phyloP scores from a whole-genome alignment of 2,888 invertebrate genomes.

The Drepana falcataria region DNA sequence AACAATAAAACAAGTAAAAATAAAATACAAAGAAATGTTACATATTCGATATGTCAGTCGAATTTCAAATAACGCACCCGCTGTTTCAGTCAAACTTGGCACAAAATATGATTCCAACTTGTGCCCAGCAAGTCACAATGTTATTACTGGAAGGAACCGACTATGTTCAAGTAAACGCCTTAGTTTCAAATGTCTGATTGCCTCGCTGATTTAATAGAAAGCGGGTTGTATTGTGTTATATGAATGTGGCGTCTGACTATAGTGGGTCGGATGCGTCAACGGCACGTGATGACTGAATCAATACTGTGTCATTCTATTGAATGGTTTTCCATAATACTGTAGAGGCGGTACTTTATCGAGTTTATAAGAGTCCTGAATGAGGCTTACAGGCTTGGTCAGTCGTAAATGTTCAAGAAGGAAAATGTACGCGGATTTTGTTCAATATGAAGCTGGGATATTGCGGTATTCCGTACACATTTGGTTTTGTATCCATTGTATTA shows the following conservation, averaged over 20 bases:
- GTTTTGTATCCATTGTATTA: too few relatives aligned
- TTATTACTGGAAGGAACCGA: neutral
- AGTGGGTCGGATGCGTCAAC: slow-evolving; percentile 33
- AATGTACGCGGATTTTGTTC: too few relatives aligned
- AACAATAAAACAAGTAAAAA: too few relatives aligned
- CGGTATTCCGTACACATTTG: too few relatives aligned
- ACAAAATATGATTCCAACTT: neutral
- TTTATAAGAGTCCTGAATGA: neutral
- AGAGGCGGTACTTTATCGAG: slow-evolving; percentile 7
- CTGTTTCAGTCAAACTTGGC: neutral
- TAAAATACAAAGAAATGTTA: neutral
- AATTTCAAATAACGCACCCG: neutral
- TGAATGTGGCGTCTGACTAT: slow-evolving; percentile 26
- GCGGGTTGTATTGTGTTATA: slow-evolving; percentile 22
- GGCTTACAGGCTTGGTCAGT: neutral
- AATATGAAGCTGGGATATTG: too few relatives aligned
- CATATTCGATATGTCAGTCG: neutral
- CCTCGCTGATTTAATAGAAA: slow-evolving; percentile 1
- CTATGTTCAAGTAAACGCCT: neutral
- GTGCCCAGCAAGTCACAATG: neutral
- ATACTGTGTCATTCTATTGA: slow-evolving; percentile 26
- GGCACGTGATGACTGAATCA: slow-evolving; percentile 31
- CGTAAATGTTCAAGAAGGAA: too few relatives aligned
- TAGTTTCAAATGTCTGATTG: slow-evolving; percentile 1
- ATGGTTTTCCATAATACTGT: slow-evolving; percentile 11